Evolutionary conservation across 2,113 vertebrate genomes (phyloP), one percentile per base, ranked within the genome.

Genomic region (Nettapus auritus): DNA sequence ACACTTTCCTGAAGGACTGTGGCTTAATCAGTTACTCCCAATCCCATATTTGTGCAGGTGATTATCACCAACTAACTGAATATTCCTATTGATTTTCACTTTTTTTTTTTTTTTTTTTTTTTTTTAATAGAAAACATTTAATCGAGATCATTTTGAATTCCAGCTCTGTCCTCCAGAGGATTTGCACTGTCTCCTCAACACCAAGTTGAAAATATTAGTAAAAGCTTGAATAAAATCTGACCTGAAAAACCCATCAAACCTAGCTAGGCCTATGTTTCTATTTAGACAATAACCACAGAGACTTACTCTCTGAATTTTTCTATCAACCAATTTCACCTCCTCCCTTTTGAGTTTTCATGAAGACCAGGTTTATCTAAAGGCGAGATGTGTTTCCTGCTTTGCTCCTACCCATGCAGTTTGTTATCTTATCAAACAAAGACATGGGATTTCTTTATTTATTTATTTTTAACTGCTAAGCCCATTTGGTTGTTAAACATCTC

Each of bases 1-100:
- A 81, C 62, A 90, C 89, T 88, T 97, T 96, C 95, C 95, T 93
- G 93, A 95, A 95, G 95, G 95, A 96, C 89, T 87, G 66, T 93
- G 92, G 53, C 81, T 90, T 97, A 97, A 96, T 95, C 95, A 93
- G 91, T 95, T 90, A 56, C 64, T 96, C 93, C 91, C 62, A 74
- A 92, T 84, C 21, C 90, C 8, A 0, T 95, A 93, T 95, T 95
- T 95, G 77, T 96, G 81, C 79, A 96, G 93, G 77, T 70, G 89
- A 94, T 96, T 96, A 97, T 95, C 86, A 60, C 89, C 75, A 62
- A 57, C 89, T 90, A 92, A 94, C 82, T 88, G 94, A 93, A 93
- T 89, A 94, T 93, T 90, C 90, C 81, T 86, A 92, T 81, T 90
- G 93, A 94, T 97, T 94, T 93, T 86, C 86, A 73, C 38, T 63